Percentiles rank a stretch among this genome's conserved stretches.
These are phyloP conservation scores for Percina caprodes DNA, from an alignment of 2,113 vertebrate genomes.

Conservation along the genomic window DNA sequence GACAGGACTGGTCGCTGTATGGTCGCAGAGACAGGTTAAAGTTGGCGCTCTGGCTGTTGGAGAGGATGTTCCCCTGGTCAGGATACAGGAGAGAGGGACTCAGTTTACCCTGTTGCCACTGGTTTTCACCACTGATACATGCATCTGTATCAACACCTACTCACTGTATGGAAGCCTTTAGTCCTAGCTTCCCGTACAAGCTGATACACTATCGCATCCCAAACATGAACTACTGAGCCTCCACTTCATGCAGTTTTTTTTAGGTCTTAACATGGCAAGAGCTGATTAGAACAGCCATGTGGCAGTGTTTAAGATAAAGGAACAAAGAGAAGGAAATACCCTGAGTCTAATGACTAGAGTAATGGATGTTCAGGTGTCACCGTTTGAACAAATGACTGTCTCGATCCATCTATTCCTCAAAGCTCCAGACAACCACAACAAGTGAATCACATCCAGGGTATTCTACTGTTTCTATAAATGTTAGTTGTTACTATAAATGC, in stretches of 20 bases:
- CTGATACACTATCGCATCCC: conserved; percentile 48
- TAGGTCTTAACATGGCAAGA: conserved; percentile 26
- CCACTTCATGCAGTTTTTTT: conserved; percentile 30
- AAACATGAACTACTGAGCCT: conserved; percentile 30
- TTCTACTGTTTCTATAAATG: conserved; percentile 60
- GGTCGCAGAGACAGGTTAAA: conserved; percentile 1
- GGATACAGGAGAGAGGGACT: conserved; percentile 36
- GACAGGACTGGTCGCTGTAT: not conserved
- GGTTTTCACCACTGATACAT: not conserved
- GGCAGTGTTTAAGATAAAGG: conserved; percentile 54
- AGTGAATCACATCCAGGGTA: conserved; percentile 62
- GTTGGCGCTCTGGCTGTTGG: not conserved
- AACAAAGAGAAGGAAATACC: conserved; percentile 61
- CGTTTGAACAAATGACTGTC: conserved; percentile 11
- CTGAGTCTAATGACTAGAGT: not conserved
- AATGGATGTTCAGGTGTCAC: conserved; percentile 47
- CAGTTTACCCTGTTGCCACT: conserved; percentile 18
- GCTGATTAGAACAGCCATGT: conserved; percentile 44
- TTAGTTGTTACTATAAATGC: conserved; percentile 64
- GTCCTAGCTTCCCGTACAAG: not conserved
- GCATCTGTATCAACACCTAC: not conserved
- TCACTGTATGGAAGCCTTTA: not conserved
- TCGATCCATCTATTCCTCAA: not conserved
- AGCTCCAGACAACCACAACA: conserved; percentile 25
- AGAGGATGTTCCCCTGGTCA: not conserved